Base-by-base conservation (phyloP, 2,113 vertebrate genomes). In the Bufo gargarizans region DNA sequence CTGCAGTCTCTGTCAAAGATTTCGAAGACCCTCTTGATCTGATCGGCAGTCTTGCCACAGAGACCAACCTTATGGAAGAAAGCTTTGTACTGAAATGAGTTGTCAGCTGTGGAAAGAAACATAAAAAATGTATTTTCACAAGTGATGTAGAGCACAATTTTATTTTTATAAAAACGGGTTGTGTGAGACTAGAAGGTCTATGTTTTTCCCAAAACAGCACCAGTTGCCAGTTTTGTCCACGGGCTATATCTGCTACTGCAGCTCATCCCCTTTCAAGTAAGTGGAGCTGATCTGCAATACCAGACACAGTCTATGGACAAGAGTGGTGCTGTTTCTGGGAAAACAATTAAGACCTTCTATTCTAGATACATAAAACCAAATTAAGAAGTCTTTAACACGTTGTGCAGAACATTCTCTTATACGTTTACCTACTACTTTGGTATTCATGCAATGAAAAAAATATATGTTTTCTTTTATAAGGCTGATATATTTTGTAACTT, bases 1-100 rank as follows among this genome's bases (percentile, higher is more conserved):
- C 95, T 96, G 93, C 94, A 94, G 93, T 97, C 96, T 93, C 95
- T 95, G 92, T 97, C 97, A 91, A 97, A 95, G 92, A 96, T 91
- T 3, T 69, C 89, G 82, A 97, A 97, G 82, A 96, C 94, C 91
- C 92, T 93, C 93, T 95, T 96, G 92, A 96, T 89, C 1, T 94
- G 92, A 13, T 93, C 95, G 0, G 91, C 14, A 12, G 92, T 91
- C 94, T 96, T 97, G 91, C 59, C 91, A 49, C 93, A 2, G 92
- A 96, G 93, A 65, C 96, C 96, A 74, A 96, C 93, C 92, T 88
- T 95, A 53, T 90, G 90, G 72, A 97, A 97, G 94, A 97, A 97
- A 0, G 86, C 90, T 92, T 96, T 96, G 92, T 96, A 87, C 76
- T 95, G 92, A 93, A 98, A 97, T 71, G 94, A 95, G 77, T 95